Base-by-base conservation (phyloP, 2,888 invertebrate genomes). In the Frankliniella fusca region DNA sequence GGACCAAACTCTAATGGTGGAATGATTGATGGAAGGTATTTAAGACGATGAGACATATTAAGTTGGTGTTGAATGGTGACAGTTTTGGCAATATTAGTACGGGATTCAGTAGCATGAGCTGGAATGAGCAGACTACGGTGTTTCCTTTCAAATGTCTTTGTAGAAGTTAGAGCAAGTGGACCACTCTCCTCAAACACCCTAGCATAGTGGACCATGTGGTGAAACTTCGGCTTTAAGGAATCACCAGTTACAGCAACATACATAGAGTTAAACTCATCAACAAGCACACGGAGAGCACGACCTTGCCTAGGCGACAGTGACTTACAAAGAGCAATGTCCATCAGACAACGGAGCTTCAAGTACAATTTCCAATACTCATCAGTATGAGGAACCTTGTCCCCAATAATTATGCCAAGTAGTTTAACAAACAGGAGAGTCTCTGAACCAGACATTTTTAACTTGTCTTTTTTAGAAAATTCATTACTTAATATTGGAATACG, bases 251-350 rank as follows among this genome's bases (percentile, higher is more conserved):
- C 20, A 15, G 7, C 5, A 20, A 65, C 20, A 65, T 65, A 65
- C 65, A 65, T 65, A 65, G 15, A 65, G 20, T 65, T 65, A 65
- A 65, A 65, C 20, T 65, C 65, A 65, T 65, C 65, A 65, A 65
- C 11, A 15, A 65, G 15, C 15, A 65, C 65, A 65, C 65, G 65
- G 7, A 65, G 20, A 15, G 65, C 11, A 15, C 7, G 7, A 10
- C 15, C 11, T 65, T 65, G 65, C 11, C 20, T 10, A 10, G 20
- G 5, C 7, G 65, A 10, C 65, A 65, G 20, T 15, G 65, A 65
- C 20, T 65, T 65, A 20, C 15, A 10, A 7, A 65, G 20, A 65
- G 15, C 11, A 20, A 65, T 7, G 20, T 65, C 65, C 65, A 65
- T 11, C 5, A 65, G 20, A 7, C 20, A 7, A 65, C 15, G 20